A percentile compares a stretch with the other conserved stretches of the same genome.
Evolutionary conservation across 2,797 vertebrate species (phyloP).

Genomic region (Sebastes iracundus): DNA sequence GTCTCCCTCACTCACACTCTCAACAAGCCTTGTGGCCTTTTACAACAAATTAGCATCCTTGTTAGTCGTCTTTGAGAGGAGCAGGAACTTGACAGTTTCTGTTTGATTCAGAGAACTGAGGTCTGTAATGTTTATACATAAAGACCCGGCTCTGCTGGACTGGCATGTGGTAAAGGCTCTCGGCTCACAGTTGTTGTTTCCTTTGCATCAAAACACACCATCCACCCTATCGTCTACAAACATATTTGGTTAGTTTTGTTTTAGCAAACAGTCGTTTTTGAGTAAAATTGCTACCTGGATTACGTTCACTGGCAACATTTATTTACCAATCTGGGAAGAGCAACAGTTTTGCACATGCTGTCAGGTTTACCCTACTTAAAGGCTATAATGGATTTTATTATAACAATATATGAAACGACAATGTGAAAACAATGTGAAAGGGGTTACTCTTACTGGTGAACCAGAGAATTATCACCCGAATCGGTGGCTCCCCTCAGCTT

Average conservation of each 20-base stretch:
- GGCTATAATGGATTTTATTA: not conserved
- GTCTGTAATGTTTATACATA: constrained; percentile 7
- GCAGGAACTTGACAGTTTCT: constrained; percentile 27
- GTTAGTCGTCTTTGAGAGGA: constrained; percentile 47
- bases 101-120: constrained; percentile 10
- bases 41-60: constrained; percentile 57
- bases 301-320: not conserved
- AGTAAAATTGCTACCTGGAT: not conserved
- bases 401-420: not conserved
- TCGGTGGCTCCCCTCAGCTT: not conserved
- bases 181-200: not conserved
- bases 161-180: not conserved
- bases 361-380: not conserved
- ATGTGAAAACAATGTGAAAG: not conserved
- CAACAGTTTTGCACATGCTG: not conserved
- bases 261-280: not conserved
- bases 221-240: not conserved
- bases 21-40: constrained; percentile 50
- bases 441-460: not conserved
- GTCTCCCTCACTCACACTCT: constrained; percentile 8
- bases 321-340: not conserved
- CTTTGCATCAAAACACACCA: not conserved
- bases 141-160: not conserved
- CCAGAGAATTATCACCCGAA: not conserved
- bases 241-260: not conserved